phyloP scores from a whole-genome alignment of 2,888 invertebrate genomes.

The Epinotia nisella region DNA sequence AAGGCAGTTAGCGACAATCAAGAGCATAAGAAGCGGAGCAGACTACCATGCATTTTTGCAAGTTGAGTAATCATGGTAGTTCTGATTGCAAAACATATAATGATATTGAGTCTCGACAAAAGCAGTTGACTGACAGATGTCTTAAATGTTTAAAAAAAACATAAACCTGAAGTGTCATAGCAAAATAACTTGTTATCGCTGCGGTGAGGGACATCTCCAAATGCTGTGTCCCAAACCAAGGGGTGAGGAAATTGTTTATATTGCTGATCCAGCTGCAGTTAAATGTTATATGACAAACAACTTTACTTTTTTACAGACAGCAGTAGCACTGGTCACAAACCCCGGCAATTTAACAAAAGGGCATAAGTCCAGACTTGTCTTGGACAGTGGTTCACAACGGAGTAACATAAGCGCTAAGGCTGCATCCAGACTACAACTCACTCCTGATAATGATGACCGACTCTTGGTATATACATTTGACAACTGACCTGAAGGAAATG shows the following conservation, averaged over 20 bases:
- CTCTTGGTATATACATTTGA: slow-evolving; percentile 10
- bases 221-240: not conserved
- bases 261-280: not conserved
- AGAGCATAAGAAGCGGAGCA: not conserved
- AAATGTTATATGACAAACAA: slow-evolving; percentile 1
- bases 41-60: not conserved
- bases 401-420: not conserved
- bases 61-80: not conserved
- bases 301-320: slow-evolving; percentile 14
- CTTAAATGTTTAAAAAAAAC: not conserved
- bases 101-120: not conserved
- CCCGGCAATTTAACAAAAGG: not conserved
- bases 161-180: not conserved
- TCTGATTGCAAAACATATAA: not conserved
- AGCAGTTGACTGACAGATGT: not conserved
- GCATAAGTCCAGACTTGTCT: slow-evolving; percentile 7
- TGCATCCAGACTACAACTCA: not conserved
- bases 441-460: slow-evolving; percentile 1
- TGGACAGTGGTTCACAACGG: slow-evolving; percentile 18
- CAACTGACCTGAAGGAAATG: not conserved
- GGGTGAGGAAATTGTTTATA: not conserved
- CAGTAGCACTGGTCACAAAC: slow-evolving; percentile 1
- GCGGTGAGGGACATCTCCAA: not conserved
- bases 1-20: not conserved
- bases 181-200: not conserved